phyloP scores from a whole-genome alignment of 2,888 invertebrate genomes.

The Oscheius sp. region DNA sequence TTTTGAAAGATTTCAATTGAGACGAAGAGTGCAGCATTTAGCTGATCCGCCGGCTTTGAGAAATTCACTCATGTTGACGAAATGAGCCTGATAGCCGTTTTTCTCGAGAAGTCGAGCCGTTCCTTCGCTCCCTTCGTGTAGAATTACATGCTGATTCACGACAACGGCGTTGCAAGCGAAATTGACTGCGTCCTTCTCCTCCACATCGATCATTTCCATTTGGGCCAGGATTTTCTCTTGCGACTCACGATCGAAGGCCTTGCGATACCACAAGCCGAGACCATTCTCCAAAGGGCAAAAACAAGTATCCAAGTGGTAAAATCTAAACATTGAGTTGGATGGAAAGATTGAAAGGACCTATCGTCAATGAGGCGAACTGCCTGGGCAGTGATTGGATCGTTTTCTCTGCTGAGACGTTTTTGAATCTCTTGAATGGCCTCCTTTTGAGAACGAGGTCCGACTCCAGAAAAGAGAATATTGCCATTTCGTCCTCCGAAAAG shows the following conservation, averaged over 20 bases:
- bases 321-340: slow-evolving; percentile 43
- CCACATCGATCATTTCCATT: slow-evolving; percentile 55
- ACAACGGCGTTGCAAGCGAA: slow-evolving; percentile 59
- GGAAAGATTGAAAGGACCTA: background rate
- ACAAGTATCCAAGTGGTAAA: slow-evolving; percentile 69
- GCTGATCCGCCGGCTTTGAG: slow-evolving; percentile 66
- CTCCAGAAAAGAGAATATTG: slow-evolving; percentile 59
- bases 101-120: slow-evolving; percentile 53
- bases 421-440: slow-evolving; percentile 50
- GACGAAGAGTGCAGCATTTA: slow-evolving; percentile 58
- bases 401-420: slow-evolving; percentile 36
- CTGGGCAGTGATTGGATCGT: slow-evolving; percentile 8
- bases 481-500: slow-evolving; percentile 54
- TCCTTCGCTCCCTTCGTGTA: slow-evolving; percentile 58
- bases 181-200: background rate
- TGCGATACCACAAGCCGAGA: slow-evolving; percentile 60
- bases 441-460: slow-evolving; percentile 63
- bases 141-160: slow-evolving; percentile 61
- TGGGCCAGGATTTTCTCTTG: slow-evolving; percentile 60
- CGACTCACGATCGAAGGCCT: slow-evolving; percentile 61
- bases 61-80: slow-evolving; percentile 67
- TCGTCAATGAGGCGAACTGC: background rate
- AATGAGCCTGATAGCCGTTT: slow-evolving; percentile 52
- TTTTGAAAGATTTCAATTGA: slow-evolving; percentile 32
- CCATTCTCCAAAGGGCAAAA: slow-evolving; percentile 66